phyloP scores from a whole-genome alignment of 1,140 invertebrate genomes.

The Pemphigus obesinymphae region DNA sequence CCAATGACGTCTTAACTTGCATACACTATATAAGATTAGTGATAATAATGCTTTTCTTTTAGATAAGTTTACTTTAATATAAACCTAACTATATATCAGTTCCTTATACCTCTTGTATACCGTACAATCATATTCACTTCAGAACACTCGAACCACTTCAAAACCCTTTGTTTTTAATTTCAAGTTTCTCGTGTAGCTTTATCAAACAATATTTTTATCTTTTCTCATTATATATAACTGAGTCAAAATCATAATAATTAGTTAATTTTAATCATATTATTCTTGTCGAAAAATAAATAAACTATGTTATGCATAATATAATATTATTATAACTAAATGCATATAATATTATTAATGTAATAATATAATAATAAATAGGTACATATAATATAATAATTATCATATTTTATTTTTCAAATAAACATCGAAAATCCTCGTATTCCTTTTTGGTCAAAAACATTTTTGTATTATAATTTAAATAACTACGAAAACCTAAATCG shows the following conservation, averaged over 20 bases:
- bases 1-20: no score
- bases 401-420: no score
- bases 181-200: background rate
- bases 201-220: background rate
- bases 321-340: background rate
- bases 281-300: background rate
- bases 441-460: no score
- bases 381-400: no score
- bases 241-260: background rate
- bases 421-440: no score
- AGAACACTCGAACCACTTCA: background rate
- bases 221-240: background rate
- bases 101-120: background rate
- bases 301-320: background rate
- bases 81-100: background rate
- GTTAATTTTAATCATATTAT: background rate
- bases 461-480: no score
- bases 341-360: no score
- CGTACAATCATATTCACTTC: background rate
- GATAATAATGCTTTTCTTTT: background rate
- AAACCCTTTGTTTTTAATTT: background rate
- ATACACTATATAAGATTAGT: background rate
- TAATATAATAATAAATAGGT: no score
- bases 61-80: background rate
- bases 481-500: no score